Conservation (phyloP, 2,797 vertebrate genomes). For the Carapus acus region DNA sequence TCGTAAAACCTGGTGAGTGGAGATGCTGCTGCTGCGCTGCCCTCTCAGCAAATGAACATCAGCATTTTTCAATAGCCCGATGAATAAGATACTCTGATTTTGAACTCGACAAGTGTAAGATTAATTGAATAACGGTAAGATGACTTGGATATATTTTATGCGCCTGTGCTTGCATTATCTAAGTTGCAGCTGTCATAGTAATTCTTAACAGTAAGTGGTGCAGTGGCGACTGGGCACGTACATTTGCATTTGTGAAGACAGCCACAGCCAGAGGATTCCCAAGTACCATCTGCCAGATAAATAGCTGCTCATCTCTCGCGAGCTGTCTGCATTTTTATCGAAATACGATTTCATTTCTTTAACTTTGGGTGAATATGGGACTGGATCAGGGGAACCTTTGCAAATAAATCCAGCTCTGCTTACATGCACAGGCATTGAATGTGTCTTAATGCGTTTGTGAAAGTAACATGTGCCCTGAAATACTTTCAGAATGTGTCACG, state of each 20-base stretch:
- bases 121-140: background rate
- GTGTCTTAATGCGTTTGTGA: no score
- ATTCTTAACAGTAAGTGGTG: slow-evolving; percentile 24
- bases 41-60: background rate
- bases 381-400: no score
- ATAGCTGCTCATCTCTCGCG: background rate
- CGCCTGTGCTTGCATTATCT: slow-evolving; percentile 11
- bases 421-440: background rate
- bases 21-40: slow-evolving; percentile 3
- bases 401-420: background rate
- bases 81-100: background rate
- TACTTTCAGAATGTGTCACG: no score
- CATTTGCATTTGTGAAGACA: slow-evolving; percentile 12
- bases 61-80: background rate
- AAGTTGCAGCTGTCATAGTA: slow-evolving; percentile 10
- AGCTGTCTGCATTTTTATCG: background rate
- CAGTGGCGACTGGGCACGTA: slow-evolving; percentile 13
- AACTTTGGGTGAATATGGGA: no score
- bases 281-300: background rate
- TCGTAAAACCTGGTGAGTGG: background rate
- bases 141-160: background rate
- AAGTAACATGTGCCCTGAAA: no score
- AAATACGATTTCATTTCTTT: background rate
- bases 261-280: background rate
- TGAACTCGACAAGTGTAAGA: background rate